Conservation (phyloP, 2,113 vertebrate genomes). For the Engraulis encrasicolus region DNA sequence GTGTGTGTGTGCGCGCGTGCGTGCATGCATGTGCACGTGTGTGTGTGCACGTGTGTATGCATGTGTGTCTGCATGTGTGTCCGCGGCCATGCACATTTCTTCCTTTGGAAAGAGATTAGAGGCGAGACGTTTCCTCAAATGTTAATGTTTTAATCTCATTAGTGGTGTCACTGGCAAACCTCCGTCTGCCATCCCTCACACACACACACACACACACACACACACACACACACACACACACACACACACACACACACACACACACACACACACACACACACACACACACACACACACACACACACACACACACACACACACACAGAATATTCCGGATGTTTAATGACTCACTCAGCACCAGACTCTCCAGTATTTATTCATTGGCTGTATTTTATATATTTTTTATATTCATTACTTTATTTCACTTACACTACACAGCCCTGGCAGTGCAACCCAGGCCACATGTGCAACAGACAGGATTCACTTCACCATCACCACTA, state of each 20-base stretch:
- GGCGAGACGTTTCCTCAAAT: not conserved
- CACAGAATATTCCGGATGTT: not conserved
- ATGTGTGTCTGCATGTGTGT: not conserved
- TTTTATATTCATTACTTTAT: too few relatives aligned
- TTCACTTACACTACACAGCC: too few relatives aligned
- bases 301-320: too few relatives aligned
- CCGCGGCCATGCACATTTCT: not conserved
- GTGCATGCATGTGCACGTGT: not conserved
- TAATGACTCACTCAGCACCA: not conserved
- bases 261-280: too few relatives aligned
- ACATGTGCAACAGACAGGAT: too few relatives aligned
- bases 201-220: too few relatives aligned
- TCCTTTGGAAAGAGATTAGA: conserved; percentile 6
- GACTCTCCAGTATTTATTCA: not conserved
- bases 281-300: too few relatives aligned
- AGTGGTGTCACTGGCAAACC: not conserved
- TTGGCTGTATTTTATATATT: not conserved
- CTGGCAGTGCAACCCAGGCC: too few relatives aligned
- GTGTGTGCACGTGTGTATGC: not conserved
- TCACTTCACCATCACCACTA: too few relatives aligned
- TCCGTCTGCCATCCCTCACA: not conserved
- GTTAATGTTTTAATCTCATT: conserved; percentile 23
- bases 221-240: too few relatives aligned
- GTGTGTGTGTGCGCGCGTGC: not conserved
- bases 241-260: too few relatives aligned